Percentiles rank a stretch among this genome's conserved stretches.
These are phyloP conservation scores for Diaprepes abbreviatus DNA, from an alignment of 2,888 invertebrate genomes.

Conservation along the genomic window DNA sequence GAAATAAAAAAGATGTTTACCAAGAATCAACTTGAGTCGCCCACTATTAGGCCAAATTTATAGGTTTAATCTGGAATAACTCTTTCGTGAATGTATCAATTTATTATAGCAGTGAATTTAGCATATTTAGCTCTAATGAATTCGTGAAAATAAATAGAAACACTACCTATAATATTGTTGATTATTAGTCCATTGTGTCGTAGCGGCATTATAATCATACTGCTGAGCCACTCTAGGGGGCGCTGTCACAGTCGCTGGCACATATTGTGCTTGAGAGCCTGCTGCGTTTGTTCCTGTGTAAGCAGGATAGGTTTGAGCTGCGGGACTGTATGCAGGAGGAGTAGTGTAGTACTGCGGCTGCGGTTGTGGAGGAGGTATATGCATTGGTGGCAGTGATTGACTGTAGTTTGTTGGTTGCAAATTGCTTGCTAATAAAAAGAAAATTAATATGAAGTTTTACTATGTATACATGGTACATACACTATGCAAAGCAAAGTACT, in stretches of 20 bases:
- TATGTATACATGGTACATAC: too few relatives aligned
- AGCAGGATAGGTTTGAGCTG: slow-evolving; percentile 61
- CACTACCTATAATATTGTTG: slow-evolving; percentile 77
- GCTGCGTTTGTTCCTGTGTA: slow-evolving; percentile 53
- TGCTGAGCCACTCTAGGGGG: slow-evolving; percentile 62
- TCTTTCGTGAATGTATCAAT: too few relatives aligned
- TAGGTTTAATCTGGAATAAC: too few relatives aligned
- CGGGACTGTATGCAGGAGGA: slow-evolving; percentile 64
- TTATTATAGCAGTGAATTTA: too few relatives aligned
- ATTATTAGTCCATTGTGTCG: slow-evolving; percentile 68
- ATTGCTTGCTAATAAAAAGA: slow-evolving; percentile 12
- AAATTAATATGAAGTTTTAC: too few relatives aligned
- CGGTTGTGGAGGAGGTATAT: slow-evolving; percentile 71
- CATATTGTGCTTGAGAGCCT: slow-evolving; percentile 62
- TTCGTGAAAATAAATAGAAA: not conserved
- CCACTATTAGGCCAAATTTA: too few relatives aligned
- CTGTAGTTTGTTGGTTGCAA: slow-evolving; percentile 56
- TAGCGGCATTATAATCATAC: slow-evolving; percentile 67
- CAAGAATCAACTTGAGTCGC: too few relatives aligned
- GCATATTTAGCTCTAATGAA: too few relatives aligned
- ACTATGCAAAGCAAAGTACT: too few relatives aligned
- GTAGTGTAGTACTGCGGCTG: slow-evolving; percentile 62
- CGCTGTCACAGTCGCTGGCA: slow-evolving; percentile 60
- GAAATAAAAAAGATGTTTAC: too few relatives aligned
- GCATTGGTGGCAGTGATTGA: slow-evolving; percentile 63